phyloP scores from a whole-genome alignment of 2,113 vertebrate species.

The Sceloporus tristichus region DNA sequence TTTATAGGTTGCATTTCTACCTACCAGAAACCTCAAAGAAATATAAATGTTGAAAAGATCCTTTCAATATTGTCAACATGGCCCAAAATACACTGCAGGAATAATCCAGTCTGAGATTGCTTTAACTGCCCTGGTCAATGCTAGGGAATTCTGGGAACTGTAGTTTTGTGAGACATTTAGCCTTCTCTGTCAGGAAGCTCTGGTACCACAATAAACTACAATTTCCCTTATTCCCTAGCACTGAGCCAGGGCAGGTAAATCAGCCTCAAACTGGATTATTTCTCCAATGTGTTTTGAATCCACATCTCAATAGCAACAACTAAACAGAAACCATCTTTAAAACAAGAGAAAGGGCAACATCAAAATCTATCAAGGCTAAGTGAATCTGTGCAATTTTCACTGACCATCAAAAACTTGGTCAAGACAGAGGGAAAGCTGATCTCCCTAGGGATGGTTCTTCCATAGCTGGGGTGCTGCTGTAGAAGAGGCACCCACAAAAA shows the following conservation, averaged over 20 bases:
- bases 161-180: too few relatives aligned
- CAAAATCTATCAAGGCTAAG: neutral
- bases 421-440: neutral
- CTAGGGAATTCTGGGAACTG: too few relatives aligned
- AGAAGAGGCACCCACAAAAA: neutral
- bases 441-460: neutral
- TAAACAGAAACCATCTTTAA: neutral
- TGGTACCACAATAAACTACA: too few relatives aligned
- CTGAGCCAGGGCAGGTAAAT: too few relatives aligned
- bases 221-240: too few relatives aligned
- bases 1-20: neutral
- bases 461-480: neutral
- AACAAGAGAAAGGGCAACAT: neutral
- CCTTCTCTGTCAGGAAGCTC: too few relatives aligned
- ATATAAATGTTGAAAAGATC: neutral
- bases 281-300: too few relatives aligned
- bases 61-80: neutral
- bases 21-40: neutral
- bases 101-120: too few relatives aligned
- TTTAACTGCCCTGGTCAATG: too few relatives aligned
- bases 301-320: neutral
- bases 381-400: neutral
- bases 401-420: neutral
- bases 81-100: too few relatives aligned
- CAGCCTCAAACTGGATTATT: too few relatives aligned